Conservation (phyloP, 2,113 vertebrate species). For the Arizona elegans region DNA sequence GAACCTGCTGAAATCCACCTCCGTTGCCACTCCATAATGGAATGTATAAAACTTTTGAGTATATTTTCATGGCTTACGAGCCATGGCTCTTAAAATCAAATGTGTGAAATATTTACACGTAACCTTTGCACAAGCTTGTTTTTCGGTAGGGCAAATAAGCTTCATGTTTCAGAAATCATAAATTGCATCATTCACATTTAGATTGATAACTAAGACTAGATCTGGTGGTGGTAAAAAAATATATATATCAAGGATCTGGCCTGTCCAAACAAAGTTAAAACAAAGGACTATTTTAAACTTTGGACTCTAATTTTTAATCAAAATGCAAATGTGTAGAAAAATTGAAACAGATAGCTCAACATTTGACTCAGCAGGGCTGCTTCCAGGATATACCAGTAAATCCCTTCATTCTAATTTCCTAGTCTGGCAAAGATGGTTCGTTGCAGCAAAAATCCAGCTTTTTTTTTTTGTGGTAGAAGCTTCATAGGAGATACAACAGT, state of each 20-base stretch:
- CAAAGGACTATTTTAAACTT: neutral
- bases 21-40: neutral
- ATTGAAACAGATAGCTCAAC: neutral
- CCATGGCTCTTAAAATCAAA: neutral
- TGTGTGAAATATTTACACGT: neutral
- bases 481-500: neutral
- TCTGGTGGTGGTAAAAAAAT: neutral
- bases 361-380: neutral
- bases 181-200: neutral
- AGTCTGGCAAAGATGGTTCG: neutral
- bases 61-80: neutral
- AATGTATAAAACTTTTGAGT: neutral
- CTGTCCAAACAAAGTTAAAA: neutral
- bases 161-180: neutral
- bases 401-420: neutral
- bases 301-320: neutral
- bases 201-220: neutral
- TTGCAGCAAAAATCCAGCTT: neutral
- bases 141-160: neutral
- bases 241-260: neutral
- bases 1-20: too few relatives aligned
- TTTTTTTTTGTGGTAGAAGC: neutral
- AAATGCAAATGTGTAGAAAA: constrained; percentile 7
- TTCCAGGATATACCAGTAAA: neutral
- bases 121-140: neutral